Base-by-base conservation (phyloP, 2,113 vertebrate genomes). In the Rhineura floridana region DNA sequence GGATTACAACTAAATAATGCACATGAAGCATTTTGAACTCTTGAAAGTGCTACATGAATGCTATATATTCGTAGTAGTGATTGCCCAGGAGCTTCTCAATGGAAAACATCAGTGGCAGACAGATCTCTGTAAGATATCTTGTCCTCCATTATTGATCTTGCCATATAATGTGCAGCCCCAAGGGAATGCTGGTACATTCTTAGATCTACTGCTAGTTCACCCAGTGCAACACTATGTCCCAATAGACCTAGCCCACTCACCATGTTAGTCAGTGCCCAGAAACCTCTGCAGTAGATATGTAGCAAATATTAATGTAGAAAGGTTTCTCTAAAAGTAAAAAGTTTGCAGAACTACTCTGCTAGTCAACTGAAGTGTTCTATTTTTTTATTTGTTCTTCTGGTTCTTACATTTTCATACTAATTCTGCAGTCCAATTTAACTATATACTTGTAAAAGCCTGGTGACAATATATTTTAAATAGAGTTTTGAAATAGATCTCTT, bases 401-500 rank as follows among this genome's bases (percentile, higher is more conserved):
- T 50, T 69, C 70, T 25, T 28, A 81, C 30, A 55, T 69, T 36
- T 62, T 28, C n/a, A 12, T 44, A 33, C 48, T 55, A 42, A 17
- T 88, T 28, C 10, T 63, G 44, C 28, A 50, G 44, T 21, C 55
- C 30, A 25, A 11, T 44, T 12, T 69, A 65, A 55, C 28, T 81
- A 52, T 63, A 44, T 25, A 17, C 17, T 10, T 55, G 36, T 62
- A 73, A 72, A 79, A 50, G 33, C 23, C 23, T 39, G 44, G n/a
- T 36, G 28, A 70, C 50, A 55, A 48, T 78, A 76, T 83, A 52
- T 84, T 77, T 69, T 69, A 77, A 63, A 84, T 62, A 62, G 69
- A 39, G 72, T 33, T 80, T 28, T 46, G 85, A 90, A 90, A 33
- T 63, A 63, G 63, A 85, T 50, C 83, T 84, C 39, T 88, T 82